Conservation (phyloP, 2,113 vertebrate species). For the Dendrocopos noguchii region DNA sequence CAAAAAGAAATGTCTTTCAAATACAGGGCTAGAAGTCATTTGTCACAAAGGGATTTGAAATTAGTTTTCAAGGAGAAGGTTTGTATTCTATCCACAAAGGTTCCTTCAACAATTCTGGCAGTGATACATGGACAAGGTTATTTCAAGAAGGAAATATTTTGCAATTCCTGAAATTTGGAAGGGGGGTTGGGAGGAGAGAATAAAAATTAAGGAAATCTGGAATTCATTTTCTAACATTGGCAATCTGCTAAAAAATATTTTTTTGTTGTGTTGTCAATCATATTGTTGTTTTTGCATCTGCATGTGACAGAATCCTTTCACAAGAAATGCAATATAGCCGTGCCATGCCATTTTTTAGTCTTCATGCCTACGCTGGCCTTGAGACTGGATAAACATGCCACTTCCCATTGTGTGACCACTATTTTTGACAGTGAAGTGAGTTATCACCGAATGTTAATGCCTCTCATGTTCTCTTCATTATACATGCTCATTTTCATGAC, state of each 20-base stretch:
- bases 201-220: neutral
- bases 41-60: neutral
- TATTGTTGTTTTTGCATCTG: neutral
- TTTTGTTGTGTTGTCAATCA: neutral
- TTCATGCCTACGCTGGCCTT: conserved; percentile 27
- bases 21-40: neutral
- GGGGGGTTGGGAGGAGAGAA: neutral
- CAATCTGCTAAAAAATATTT: neutral
- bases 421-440: conserved; percentile 59
- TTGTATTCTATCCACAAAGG: neutral
- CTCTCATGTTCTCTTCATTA: conserved; percentile 55
- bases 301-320: neutral
- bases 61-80: neutral
- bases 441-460: conserved; percentile 57
- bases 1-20: neutral
- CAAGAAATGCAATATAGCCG: neutral
- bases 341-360: conserved; percentile 15
- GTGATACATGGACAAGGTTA: neutral
- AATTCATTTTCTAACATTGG: neutral
- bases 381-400: conserved; percentile 32
- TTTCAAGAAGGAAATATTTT: neutral
- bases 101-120: neutral
- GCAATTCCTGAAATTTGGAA: neutral
- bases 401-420: conserved; percentile 55
- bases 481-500: conserved; percentile 62